Evolutionary conservation across 37 sponge, comb jelly and placozoan genomes (phyloP), one percentile per base, ranked within the genome.

Genomic region (Lycopodina hypogea): DNA sequence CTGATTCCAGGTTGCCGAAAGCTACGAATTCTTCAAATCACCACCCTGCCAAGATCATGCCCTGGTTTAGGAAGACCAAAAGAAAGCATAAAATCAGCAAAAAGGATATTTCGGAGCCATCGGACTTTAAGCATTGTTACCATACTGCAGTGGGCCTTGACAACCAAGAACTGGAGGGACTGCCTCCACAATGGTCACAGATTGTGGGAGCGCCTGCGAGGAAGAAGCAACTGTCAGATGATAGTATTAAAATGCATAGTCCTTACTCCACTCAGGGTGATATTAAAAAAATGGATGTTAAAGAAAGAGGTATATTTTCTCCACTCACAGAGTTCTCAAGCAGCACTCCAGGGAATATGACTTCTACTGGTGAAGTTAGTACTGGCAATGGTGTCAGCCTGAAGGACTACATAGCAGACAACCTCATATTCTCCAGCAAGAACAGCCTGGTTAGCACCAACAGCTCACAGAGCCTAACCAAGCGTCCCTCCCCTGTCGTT

Each of bases 171-270:
- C 85, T 86, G 68, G 50, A 56, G 0, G 96, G 92, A 0, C 78
- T 95, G 9, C 96, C 96, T 12, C 96, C 90, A 15, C 96, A 95
- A 68, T 95, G 96, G 96, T 59, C 70, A 33, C 57, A 48, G 7
- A 76, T 95, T 0, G 74, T 95, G 0, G 65, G 26, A 19, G 40
- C 62, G 48, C 14, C 66, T 4, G 34, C 34, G 18, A 4, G 17
- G 4, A 30, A 65, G 29, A 74, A 65, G 66, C 33, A 32, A 2
- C 32, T 12, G 9, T 30, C 30, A 2, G 32, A 33, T 65, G 11
- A 0, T 23, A n/a, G n/a, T n/a, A n/a, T n/a, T n/a, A 57, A 21
- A 45, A 30, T 4, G 14, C 53, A 39, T 22, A 3, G 9, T 7
- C 36, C 3, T 45, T 45, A 4, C 9, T 45, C 48, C 4, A 9